phyloP scores from a whole-genome alignment of 2,113 vertebrate species.

The Apteryx owenii region DNA sequence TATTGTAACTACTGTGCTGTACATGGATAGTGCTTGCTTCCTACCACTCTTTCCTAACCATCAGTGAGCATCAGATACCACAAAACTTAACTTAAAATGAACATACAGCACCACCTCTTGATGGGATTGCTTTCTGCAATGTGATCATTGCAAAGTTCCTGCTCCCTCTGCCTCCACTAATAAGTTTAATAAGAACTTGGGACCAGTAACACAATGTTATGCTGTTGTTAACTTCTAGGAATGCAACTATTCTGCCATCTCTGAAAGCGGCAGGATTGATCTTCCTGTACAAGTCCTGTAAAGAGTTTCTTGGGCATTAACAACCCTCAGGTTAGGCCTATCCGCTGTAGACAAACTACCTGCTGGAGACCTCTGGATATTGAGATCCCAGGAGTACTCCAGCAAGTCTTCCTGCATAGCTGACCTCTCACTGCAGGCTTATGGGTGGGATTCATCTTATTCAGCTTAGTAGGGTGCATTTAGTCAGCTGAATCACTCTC shows the following conservation, averaged over 20 bases:
- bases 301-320: not conserved
- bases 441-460: too few relatives aligned
- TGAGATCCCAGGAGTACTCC: not conserved
- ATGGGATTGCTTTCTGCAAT: constrained; percentile 18
- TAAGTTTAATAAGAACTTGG: not conserved
- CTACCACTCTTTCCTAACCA: not conserved
- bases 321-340: not conserved
- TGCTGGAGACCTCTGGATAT: not conserved
- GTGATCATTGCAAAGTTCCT: not conserved
- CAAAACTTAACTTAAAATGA: not conserved
- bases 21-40: not conserved
- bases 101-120: constrained; percentile 17
- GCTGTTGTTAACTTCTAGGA: not conserved
- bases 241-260: not conserved
- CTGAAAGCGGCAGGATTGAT: not conserved
- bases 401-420: too few relatives aligned
- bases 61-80: not conserved
- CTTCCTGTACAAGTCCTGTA: fast-evolving
- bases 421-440: too few relatives aligned
- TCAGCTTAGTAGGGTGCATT: too few relatives aligned
- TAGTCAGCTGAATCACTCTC: too few relatives aligned
- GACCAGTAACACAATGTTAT: not conserved
- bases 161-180: not conserved
- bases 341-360: not conserved
- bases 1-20: not conserved